phyloP scores from a whole-genome alignment of 1,140 invertebrate genomes.

The Papilio aristodemus region DNA sequence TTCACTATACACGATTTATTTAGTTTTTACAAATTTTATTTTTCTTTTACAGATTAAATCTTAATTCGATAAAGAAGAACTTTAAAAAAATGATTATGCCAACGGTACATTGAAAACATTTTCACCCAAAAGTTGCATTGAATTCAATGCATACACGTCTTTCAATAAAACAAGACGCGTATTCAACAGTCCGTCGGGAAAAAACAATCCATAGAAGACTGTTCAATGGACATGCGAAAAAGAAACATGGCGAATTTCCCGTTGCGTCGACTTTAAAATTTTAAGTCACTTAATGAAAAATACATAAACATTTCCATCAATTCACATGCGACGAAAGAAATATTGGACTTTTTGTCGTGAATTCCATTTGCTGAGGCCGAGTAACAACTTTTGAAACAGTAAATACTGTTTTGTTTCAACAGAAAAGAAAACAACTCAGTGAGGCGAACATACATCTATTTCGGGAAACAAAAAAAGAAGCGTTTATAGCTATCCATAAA shows the following conservation, averaged over 20 bases:
- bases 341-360: slow-evolving; percentile 25
- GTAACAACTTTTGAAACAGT: slow-evolving; percentile 11
- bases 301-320: slow-evolving; percentile 44
- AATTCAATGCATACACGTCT: slow-evolving; percentile 62
- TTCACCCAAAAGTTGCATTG: slow-evolving; percentile 53
- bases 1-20: too few relatives aligned
- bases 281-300: slow-evolving; percentile 49
- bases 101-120: slow-evolving; percentile 39
- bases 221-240: slow-evolving; percentile 35
- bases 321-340: slow-evolving; percentile 38
- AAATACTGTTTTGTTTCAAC: slow-evolving; percentile 14
- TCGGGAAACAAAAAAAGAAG: background rate
- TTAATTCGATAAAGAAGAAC: background rate
- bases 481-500: slow-evolving; percentile 29
- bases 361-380: slow-evolving; percentile 30
- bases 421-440: slow-evolving; percentile 9
- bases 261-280: slow-evolving; percentile 46
- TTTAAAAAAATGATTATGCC: slow-evolving; percentile 24
- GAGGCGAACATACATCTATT: slow-evolving; percentile 5
- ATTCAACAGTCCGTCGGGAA: slow-evolving; percentile 56
- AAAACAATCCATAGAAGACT: slow-evolving; percentile 39
- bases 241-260: slow-evolving; percentile 45
- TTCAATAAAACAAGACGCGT: slow-evolving; percentile 57
- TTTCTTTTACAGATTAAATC: too few relatives aligned
- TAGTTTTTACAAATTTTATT: too few relatives aligned